Conservation (phyloP, 2,113 vertebrate genomes). For the Tor tambroides region DNA sequence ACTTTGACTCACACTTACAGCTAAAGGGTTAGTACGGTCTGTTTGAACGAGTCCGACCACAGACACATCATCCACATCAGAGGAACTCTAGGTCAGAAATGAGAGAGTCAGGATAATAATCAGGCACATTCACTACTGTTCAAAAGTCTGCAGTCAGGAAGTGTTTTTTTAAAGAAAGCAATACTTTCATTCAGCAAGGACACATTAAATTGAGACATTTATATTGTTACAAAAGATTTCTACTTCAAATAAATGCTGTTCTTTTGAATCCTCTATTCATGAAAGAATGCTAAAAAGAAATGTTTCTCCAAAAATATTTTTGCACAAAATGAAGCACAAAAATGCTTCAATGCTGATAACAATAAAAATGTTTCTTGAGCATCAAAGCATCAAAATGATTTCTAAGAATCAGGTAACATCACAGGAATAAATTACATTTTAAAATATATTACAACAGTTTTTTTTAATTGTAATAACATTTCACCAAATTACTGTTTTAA, state of each 20-base stretch:
- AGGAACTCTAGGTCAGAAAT: slow-evolving; percentile 68
- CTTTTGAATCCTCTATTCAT: not conserved
- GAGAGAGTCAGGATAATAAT: not conserved
- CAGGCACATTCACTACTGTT: too few relatives aligned
- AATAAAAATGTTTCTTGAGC: not conserved
- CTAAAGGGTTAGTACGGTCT: slow-evolving; percentile 58
- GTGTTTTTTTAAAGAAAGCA: slow-evolving; percentile 3
- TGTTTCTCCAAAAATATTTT: not conserved
- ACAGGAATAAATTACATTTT: not conserved
- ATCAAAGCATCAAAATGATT: not conserved
- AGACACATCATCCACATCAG: slow-evolving; percentile 72
- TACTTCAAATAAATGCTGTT: not conserved
- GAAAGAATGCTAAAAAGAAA: not conserved
- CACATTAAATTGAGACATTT: not conserved
- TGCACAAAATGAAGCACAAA: too few relatives aligned
- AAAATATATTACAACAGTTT: too few relatives aligned
- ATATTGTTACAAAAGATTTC: not conserved
- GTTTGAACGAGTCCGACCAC: slow-evolving; percentile 63
- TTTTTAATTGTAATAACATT: too few relatives aligned
- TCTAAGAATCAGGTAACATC: not conserved
- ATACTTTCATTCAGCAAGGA: not conserved
- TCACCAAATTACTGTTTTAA: too few relatives aligned
- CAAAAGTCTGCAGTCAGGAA: not conserved
- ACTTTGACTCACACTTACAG: not conserved
- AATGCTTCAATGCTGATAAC: not conserved